Evolutionary conservation across 2,797 vertebrate species (phyloP), one percentile per base, ranked within the genome.

Genomic region (Anguilla pacifica): DNA sequence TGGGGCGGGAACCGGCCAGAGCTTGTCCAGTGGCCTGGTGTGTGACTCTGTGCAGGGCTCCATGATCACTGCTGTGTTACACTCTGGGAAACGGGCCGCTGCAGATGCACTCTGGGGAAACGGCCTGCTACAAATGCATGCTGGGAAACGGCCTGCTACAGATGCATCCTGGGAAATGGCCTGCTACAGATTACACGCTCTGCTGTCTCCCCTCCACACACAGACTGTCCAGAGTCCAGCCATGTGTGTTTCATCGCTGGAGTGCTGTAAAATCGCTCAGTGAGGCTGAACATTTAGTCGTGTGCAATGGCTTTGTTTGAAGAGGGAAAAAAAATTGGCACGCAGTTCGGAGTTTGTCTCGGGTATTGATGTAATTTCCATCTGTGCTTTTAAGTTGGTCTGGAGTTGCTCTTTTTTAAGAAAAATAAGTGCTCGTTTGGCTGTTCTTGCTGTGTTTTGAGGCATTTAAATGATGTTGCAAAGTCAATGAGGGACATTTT

Each of bases 1-100:
- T 64, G 59, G 22, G 59, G 59, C 93, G 93, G 94, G 90, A 89
- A 90, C 92, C 94, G 93, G 94, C 94, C 92, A 92, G 91, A 35
- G 81, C 74, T 55, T 86, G 43, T 82, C 83, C 39, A 31, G 55
- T 61, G 53, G 83, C n/a, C 31, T 84, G 51, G 51, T 25, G 11
- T 28, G 82, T 28, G 43, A 28, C 79, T 46, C 82, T 53, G 22
- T 59, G 51, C 2, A 11, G 11, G 6, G 39, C 22, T 61, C 84
- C 46, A 7, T 53, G 53, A 51, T 25, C 67, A 64, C n/a, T 85
- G 87, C 87, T 85, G 83, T 85, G 87, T 49, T 64, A 39, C 81
- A 39, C 51, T 84, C 61, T n/a, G 77, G 64, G 84, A 46, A 17
- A 46, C 81, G 70, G 25, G 39, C 19, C 7, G 31, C 46, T 35